Evolutionary conservation across 1,140 invertebrate species (phyloP).

Genomic region (Zelostemma sp.): DNA sequence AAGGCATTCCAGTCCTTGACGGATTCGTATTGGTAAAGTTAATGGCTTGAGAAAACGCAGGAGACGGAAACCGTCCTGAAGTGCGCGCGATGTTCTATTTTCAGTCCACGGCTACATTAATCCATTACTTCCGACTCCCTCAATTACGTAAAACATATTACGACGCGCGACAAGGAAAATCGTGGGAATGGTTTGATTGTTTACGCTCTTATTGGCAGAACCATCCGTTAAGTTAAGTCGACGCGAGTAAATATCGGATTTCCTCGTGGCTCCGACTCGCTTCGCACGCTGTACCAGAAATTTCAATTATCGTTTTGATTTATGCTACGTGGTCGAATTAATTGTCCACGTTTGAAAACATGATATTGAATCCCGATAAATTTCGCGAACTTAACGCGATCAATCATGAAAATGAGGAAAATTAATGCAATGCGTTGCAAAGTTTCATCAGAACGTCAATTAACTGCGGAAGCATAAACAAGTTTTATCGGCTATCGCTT

Average conservation of each 20-base stretch:
- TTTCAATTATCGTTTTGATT: not conserved
- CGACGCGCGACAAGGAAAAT: constrained; percentile 40
- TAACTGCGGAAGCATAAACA: constrained; percentile 45
- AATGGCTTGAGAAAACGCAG: constrained; percentile 20
- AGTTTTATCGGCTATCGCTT: constrained; percentile 43
- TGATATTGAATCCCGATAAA: no score
- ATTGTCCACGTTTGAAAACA: no score
- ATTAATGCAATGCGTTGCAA: constrained; percentile 30
- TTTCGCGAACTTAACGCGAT: not conserved
- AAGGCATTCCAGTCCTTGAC: no score
- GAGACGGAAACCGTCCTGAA: constrained; percentile 38
- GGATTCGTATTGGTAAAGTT: no score
- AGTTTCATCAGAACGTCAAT: constrained; percentile 48
- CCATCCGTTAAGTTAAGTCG: constrained; percentile 47
- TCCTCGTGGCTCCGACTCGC: no score
- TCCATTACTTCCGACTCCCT: constrained; percentile 37
- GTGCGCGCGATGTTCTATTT: constrained; percentile 35
- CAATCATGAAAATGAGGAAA: not conserved
- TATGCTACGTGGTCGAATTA: not conserved
- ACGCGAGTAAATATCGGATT: constrained; percentile 46
- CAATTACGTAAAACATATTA: constrained; percentile 47
- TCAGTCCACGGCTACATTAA: constrained; percentile 34
- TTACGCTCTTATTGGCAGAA: constrained; percentile 41
- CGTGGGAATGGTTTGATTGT: constrained; percentile 44
- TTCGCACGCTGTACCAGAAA: constrained; percentile 1